These are phyloP conservation scores for Chaetophractus vellerosus DNA, from an alignment of 2,797 vertebrate genomes.

Conservation along the genomic window DNA sequence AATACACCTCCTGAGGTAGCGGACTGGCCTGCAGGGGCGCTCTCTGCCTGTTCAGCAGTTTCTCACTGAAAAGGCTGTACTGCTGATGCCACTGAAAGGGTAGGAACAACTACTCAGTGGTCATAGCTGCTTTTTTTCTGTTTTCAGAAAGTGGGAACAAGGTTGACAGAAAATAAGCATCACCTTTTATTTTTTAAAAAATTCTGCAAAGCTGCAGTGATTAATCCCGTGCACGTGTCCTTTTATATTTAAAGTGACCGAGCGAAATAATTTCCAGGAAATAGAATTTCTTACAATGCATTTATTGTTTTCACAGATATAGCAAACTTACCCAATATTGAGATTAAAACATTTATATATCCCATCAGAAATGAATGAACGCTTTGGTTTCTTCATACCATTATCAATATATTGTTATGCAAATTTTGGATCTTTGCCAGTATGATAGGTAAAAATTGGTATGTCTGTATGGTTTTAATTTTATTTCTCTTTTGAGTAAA, in stretches of 20 bases:
- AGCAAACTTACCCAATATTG: neutral
- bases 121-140: no score
- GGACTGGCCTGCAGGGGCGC: no score
- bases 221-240: neutral
- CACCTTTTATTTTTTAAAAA: neutral
- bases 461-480: neutral
- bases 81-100: no score
- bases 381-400: neutral
- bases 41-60: no score
- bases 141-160: no score
- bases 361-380: neutral
- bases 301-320: neutral
- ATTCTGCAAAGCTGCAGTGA: neutral
- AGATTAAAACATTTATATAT: neutral
- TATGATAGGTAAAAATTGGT: neutral
- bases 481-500: neutral
- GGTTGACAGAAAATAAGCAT: no score
- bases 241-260: neutral
- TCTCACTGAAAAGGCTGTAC: no score
- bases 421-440: neutral
- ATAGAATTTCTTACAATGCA: neutral
- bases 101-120: no score
- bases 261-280: neutral
- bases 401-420: neutral
- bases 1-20: no score